Evolutionary conservation across 2,797 vertebrate genomes (phyloP).

Genomic region (Melanitta fusca): DNA sequence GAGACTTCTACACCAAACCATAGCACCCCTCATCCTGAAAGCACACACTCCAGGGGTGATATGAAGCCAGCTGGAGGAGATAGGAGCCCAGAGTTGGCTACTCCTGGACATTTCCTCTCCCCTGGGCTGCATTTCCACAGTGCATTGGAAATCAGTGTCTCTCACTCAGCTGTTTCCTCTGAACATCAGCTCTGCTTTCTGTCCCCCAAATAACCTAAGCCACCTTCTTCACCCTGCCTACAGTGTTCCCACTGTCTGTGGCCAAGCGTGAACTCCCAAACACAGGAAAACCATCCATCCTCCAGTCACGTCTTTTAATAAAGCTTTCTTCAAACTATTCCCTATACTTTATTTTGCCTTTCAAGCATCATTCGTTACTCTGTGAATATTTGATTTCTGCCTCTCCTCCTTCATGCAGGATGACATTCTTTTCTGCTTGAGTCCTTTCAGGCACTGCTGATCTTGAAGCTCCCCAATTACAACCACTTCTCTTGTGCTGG

Average conservation of each 20-base stretch:
- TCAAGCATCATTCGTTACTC: neutral
- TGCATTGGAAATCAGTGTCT: neutral
- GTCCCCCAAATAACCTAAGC: neutral
- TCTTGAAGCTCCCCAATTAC: slow-evolving; percentile 61
- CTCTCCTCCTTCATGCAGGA: neutral
- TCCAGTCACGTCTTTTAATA: neutral
- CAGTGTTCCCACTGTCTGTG: neutral
- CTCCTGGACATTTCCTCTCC: neutral
- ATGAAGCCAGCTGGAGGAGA: neutral
- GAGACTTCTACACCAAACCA: neutral
- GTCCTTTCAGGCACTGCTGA: slow-evolving; percentile 27
- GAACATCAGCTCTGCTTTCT: neutral
- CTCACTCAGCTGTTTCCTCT: neutral
- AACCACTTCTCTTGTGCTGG: slow-evolving; percentile 49
- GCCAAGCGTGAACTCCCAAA: neutral
- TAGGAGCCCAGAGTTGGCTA: neutral
- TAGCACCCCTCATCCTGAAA: neutral
- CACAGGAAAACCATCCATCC: neutral
- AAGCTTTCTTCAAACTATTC: neutral
- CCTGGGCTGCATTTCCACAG: neutral
- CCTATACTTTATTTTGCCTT: neutral
- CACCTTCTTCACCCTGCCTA: neutral
- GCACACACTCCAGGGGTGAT: neutral
- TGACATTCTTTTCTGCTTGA: slow-evolving; percentile 2
- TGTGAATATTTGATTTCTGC: slow-evolving; percentile 25